Percentiles rank a stretch among this genome's conserved stretches.
Evolutionary conservation across 2,113 vertebrate genomes (phyloP).

Genomic region (Actinemys pallida): DNA sequence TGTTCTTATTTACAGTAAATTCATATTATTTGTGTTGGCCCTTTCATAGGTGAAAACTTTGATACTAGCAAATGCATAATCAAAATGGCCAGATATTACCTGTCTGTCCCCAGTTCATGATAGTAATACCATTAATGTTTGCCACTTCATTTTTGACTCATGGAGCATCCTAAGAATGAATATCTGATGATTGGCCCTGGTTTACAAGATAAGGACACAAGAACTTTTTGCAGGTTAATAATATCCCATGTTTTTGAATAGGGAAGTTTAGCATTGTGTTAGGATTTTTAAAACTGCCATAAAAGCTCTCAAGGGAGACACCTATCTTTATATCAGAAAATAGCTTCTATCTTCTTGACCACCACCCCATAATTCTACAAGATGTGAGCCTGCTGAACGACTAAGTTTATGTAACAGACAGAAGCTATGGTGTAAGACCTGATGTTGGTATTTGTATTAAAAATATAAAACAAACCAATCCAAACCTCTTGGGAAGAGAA

Average conservation of each 20-base stretch:
- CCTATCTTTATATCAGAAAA: neutral
- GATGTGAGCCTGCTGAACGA: neutral
- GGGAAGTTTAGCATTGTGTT: neutral
- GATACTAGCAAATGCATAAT: neutral
- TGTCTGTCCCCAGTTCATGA: neutral
- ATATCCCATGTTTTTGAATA: neutral
- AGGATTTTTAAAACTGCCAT: neutral
- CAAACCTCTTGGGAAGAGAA: neutral
- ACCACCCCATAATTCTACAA: neutral
- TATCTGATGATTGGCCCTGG: rapidly evolving
- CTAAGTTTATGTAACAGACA: neutral
- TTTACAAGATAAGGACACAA: neutral
- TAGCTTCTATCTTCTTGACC: neutral
- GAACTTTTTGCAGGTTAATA: neutral
- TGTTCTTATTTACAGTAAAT: neutral
- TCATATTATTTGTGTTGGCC: neutral
- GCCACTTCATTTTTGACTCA: neutral
- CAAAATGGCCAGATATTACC: neutral
- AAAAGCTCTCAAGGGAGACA: neutral
- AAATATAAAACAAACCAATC: neutral
- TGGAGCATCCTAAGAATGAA: neutral
- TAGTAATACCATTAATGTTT: neutral
- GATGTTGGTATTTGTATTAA: neutral
- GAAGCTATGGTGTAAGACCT: neutral
- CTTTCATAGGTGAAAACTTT: neutral